Percentiles rank a stretch among this genome's conserved stretches.
phyloP scores from a whole-genome alignment of 2,113 vertebrate species.

The Ammodramus savannarum region DNA sequence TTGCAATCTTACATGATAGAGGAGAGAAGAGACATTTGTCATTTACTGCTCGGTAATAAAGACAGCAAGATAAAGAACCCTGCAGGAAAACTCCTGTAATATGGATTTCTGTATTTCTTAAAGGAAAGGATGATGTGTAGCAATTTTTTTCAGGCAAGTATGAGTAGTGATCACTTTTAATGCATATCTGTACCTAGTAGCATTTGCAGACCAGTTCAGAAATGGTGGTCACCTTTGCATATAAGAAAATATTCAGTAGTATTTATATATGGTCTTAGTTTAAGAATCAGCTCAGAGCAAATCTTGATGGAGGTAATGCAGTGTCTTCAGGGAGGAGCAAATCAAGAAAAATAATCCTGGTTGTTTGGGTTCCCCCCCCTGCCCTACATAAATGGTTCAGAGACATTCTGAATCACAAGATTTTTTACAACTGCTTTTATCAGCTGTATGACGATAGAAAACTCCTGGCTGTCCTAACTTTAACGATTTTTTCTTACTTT shows the following conservation, averaged over 20 bases:
- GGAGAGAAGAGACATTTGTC: not conserved
- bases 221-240: not conserved
- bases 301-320: not conserved
- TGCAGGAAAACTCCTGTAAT: not conserved
- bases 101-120: not conserved
- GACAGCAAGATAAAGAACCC: not conserved
- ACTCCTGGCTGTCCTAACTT: not conserved
- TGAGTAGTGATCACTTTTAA: not conserved
- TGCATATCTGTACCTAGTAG: not conserved
- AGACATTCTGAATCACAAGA: not conserved
- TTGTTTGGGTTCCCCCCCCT: accelerated
- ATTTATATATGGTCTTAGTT: not conserved
- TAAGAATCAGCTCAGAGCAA: not conserved
- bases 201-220: not conserved
- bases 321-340: not conserved
- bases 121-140: not conserved
- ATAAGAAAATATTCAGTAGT: not conserved
- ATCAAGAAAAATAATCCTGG: not conserved
- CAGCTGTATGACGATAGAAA: not conserved
- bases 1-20: not conserved
- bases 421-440: not conserved
- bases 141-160: not conserved
- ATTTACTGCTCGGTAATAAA: not conserved
- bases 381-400: accelerated
- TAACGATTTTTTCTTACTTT: not conserved